Evolutionary conservation across 1,140 invertebrate species (phyloP).

Genomic region (Coelopa frigida): DNA sequence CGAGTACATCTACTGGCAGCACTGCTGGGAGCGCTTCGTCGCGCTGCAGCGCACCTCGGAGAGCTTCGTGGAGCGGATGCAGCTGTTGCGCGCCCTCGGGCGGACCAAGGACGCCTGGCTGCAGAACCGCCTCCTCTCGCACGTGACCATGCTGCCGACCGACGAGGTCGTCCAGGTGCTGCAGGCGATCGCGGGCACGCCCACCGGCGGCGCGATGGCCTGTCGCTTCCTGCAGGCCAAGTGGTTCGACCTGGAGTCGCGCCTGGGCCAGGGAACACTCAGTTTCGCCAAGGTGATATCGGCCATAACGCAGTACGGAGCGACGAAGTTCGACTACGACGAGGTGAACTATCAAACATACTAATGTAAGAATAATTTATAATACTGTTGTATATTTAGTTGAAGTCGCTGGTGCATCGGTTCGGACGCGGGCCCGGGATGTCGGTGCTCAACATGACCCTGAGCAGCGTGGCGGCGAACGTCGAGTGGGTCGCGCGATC

Average conservation of each 20-base stretch:
- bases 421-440: constrained; percentile 43
- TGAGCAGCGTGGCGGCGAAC: constrained; percentile 42
- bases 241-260: constrained; percentile 58
- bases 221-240: constrained; percentile 69
- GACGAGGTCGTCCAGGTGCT: constrained; percentile 64
- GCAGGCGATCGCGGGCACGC: constrained; percentile 58
- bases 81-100: constrained; percentile 60
- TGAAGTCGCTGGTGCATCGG: constrained; percentile 41
- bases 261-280: constrained; percentile 61
- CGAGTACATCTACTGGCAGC: constrained; percentile 63
- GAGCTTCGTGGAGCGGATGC: constrained; percentile 59
- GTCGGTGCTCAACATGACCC: constrained; percentile 41
- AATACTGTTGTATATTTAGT: constrained; percentile 13
- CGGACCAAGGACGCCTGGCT: constrained; percentile 63
- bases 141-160: constrained; percentile 57
- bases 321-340: constrained; percentile 62
- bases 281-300: constrained; percentile 62
- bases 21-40: constrained; percentile 61
- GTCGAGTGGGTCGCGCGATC: constrained; percentile 43
- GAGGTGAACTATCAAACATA: constrained; percentile 48
- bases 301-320: constrained; percentile 61
- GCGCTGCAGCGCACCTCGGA: constrained; percentile 48
- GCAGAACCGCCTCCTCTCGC: constrained; percentile 61
- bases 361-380: background rate
- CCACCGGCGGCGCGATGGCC: constrained; percentile 60